phyloP scores from a whole-genome alignment of 2,888 invertebrate species.

The Temnothorax ravouxi region DNA sequence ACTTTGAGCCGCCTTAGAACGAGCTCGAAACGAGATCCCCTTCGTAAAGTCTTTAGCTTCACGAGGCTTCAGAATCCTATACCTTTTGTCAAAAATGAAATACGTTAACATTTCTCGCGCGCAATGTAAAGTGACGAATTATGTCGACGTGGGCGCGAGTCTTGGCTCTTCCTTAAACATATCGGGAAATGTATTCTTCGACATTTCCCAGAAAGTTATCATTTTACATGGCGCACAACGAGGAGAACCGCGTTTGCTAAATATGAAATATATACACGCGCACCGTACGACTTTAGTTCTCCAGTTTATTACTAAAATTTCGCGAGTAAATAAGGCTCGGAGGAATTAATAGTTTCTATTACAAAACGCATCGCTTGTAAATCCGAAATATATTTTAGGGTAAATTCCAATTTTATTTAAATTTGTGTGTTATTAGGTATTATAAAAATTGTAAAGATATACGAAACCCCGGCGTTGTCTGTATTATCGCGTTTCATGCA shows the following conservation, averaged over 20 bases:
- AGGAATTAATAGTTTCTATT: background rate
- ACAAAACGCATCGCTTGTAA: background rate
- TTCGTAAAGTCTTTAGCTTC: background rate
- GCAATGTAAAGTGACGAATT: background rate
- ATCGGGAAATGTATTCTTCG: background rate
- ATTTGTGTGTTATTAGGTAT: background rate
- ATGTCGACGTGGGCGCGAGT: background rate
- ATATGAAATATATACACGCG: background rate
- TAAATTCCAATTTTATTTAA: background rate
- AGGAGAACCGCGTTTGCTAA: background rate
- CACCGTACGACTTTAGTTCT: background rate
- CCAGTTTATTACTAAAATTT: background rate
- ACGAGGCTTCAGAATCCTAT: background rate
- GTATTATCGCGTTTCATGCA: background rate
- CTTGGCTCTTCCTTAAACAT: background rate
- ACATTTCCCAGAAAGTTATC: background rate
- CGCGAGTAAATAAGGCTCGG: background rate
- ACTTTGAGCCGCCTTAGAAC: background rate
- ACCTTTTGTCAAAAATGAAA: background rate
- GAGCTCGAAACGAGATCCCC: background rate
- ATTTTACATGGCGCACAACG: background rate
- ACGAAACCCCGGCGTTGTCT: background rate
- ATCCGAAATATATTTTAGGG: background rate
- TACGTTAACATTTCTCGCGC: background rate
- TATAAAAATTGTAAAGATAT: background rate